Percentiles rank a stretch among this genome's conserved stretches.
phyloP scores from a whole-genome alignment of 2,113 vertebrate species.

The Pogonocichla stellata region DNA sequence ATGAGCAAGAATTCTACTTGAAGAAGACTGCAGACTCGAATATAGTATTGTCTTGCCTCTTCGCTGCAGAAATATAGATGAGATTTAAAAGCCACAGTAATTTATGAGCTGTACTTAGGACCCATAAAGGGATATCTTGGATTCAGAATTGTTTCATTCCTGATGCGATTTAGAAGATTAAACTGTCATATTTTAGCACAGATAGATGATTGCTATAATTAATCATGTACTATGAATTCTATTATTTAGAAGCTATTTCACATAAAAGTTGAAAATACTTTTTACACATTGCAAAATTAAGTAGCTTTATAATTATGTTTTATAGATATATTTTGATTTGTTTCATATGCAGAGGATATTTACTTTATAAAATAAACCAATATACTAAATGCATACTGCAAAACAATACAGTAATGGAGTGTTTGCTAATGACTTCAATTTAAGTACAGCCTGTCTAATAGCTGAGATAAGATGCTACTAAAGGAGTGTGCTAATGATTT shows the following conservation, averaged over 20 bases:
- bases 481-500: conserved; percentile 39
- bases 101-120: conserved; percentile 53
- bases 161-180: conserved; percentile 61
- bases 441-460: conserved; percentile 36
- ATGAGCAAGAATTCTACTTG: background rate
- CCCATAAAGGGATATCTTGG: background rate
- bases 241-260: conserved; percentile 50
- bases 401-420: conserved; percentile 38
- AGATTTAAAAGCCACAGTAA: conserved; percentile 41
- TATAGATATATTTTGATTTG: conserved; percentile 15
- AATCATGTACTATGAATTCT: conserved; percentile 47
- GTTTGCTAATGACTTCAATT: conserved; percentile 51
- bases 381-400: conserved; percentile 2
- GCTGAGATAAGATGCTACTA: conserved; percentile 32
- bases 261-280: conserved; percentile 23
- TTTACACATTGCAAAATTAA: conserved; percentile 27
- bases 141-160: conserved; percentile 51
- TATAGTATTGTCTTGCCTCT: background rate
- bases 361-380: conserved; percentile 32
- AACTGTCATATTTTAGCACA: conserved; percentile 52
- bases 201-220: conserved; percentile 56
- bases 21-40: background rate
- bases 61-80: background rate
- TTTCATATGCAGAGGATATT: conserved; percentile 31
- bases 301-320: conserved; percentile 30